A percentile compares a stretch with the other conserved stretches of the same genome.
Evolutionary conservation across 1,140 invertebrate genomes (phyloP).

Genomic region (Laodelphax striatellus): DNA sequence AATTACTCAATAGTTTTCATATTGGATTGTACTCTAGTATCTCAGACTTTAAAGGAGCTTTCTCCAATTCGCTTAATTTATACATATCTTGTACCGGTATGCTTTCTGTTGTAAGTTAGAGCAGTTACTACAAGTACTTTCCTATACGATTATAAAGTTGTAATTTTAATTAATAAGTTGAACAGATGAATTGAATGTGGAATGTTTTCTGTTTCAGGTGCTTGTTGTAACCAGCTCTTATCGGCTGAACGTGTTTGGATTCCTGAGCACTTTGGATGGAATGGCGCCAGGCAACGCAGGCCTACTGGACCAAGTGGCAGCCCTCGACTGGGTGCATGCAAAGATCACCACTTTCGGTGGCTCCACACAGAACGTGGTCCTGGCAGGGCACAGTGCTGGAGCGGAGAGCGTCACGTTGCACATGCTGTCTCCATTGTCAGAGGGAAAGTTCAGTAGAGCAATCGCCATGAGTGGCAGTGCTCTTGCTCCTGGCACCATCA

Average conservation of each 20-base stretch:
- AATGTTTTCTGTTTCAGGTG: constrained; percentile 35
- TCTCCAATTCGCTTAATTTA: no score
- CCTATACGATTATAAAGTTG: no score
- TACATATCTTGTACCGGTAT: no score
- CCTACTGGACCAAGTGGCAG: constrained; percentile 79
- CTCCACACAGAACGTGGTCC: constrained; percentile 65
- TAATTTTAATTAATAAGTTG: no score
- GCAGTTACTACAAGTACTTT: no score
- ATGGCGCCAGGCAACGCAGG: constrained; percentile 85
- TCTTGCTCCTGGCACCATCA: constrained; percentile 41
- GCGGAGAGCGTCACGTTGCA: constrained; percentile 61
- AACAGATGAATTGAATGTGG: no score
- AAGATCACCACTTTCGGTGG: constrained; percentile 83
- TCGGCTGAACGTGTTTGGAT: constrained; percentile 78
- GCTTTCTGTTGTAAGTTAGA: no score
- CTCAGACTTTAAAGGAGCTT: no score
- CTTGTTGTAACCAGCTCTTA: constrained; percentile 68
- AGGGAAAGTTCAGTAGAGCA: constrained; percentile 47
- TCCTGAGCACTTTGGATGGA: constrained; percentile 69
- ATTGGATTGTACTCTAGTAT: no score
- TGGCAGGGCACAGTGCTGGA: constrained; percentile 78
- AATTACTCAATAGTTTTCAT: no score
- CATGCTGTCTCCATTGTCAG: constrained; percentile 46
- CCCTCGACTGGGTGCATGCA: constrained; percentile 71
- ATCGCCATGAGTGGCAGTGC: constrained; percentile 64